Conservation (phyloP, 1,140 invertebrate species). For the Plectrocnemia conspersa region DNA sequence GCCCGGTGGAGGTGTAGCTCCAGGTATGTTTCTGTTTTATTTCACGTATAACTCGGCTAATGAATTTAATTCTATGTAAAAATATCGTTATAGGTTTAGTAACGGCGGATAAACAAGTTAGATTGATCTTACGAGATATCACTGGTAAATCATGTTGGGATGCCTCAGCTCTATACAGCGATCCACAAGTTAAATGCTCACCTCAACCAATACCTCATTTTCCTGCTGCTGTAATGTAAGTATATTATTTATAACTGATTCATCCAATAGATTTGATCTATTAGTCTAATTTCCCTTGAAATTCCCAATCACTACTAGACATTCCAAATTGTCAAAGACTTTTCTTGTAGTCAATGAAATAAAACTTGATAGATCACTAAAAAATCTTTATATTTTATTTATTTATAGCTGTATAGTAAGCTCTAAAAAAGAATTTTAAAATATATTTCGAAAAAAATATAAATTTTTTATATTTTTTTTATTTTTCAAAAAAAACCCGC, state of each 20-base stretch:
- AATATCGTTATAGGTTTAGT: constrained; percentile 46
- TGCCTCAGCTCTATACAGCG: constrained; percentile 81
- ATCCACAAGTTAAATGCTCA: constrained; percentile 50
- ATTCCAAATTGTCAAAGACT: no score
- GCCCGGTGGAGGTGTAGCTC: constrained; percentile 79
- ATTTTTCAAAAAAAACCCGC: no score
- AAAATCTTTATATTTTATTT: no score
- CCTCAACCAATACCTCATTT: constrained; percentile 39
- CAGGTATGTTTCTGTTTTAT: constrained; percentile 54
- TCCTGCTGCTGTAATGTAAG: constrained; percentile 40
- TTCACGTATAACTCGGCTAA: constrained; percentile 37
- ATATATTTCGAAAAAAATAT: no score
- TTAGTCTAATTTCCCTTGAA: no score
- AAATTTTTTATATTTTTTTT: no score
- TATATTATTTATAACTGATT: background rate
- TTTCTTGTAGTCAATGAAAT: no score
- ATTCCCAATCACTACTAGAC: no score
- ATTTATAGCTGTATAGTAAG: no score
- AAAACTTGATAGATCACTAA: no score
- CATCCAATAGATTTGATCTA: background rate
- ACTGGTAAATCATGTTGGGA: constrained; percentile 97
- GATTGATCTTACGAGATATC: constrained; percentile 86
- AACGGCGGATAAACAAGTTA: constrained; percentile 67
- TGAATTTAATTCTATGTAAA: background rate
- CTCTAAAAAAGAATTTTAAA: no score